These are phyloP conservation scores for crab-eating macaque (Macaca fascicularis) DNA, from an alignment of 2,113 vertebrate genomes.

Conservation along the genomic window DNA sequence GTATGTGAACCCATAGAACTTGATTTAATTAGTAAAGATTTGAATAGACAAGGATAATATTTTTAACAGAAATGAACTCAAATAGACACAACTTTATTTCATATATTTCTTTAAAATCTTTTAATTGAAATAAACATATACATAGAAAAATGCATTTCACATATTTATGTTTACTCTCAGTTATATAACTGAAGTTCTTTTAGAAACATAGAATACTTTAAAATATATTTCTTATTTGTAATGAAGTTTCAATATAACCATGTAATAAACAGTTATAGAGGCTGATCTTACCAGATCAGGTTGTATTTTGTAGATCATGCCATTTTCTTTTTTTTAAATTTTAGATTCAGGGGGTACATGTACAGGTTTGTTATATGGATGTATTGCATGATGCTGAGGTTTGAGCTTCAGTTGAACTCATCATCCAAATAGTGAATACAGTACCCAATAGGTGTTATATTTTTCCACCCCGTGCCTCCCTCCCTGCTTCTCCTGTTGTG, in stretches of 20 bases:
- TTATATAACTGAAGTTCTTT: slow-evolving; percentile 12
- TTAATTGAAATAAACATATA: not conserved
- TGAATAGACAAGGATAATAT: not conserved
- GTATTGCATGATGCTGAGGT: too few relatives aligned
- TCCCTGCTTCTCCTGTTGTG: too few relatives aligned
- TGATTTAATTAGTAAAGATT: slow-evolving; percentile 28
- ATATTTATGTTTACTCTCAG: slow-evolving; percentile 6
- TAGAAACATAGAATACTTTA: not conserved
- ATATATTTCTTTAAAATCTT: not conserved
- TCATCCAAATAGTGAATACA: too few relatives aligned
- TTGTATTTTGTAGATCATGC: not conserved
- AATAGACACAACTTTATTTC: not conserved
- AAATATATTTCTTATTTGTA: slow-evolving; percentile 28
- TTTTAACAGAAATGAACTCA: slow-evolving; percentile 40
- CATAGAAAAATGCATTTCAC: not conserved
- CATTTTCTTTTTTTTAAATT: not conserved
- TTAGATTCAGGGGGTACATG: too few relatives aligned
- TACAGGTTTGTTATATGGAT: too few relatives aligned
- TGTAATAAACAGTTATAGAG: not conserved
- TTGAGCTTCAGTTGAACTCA: too few relatives aligned
- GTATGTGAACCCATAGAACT: not conserved
- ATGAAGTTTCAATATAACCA: not conserved
- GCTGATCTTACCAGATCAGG: not conserved
- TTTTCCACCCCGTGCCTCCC: too few relatives aligned
- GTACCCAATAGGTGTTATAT: too few relatives aligned